phyloP scores from a whole-genome alignment of 2,888 invertebrate species.

The Drosophila birchii region DNA sequence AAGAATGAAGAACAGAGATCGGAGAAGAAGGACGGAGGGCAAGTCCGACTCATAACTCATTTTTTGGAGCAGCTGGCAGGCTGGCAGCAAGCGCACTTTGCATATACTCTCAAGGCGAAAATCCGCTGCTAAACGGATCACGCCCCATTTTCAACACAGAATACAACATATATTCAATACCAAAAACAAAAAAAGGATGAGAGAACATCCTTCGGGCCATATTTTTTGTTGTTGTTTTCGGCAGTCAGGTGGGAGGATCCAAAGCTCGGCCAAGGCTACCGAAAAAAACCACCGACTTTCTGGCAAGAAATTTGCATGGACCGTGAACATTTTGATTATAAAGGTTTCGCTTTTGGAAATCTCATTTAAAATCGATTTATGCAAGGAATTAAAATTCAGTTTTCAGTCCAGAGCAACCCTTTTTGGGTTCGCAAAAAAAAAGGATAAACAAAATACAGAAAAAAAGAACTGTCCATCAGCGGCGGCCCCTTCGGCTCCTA shows the following conservation, averaged over 20 bases:
- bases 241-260: constrained; percentile 52
- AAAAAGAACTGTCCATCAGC: constrained; percentile 65
- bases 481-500: constrained; percentile 32
- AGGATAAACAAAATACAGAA: neutral
- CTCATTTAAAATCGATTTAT: constrained; percentile 84
- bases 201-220: constrained; percentile 55
- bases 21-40: constrained; percentile 41
- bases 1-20: constrained; percentile 2
- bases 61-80: constrained; percentile 59
- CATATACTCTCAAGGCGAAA: constrained; percentile 74
- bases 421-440: constrained; percentile 6
- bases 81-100: constrained; percentile 70
- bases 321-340: constrained; percentile 67
- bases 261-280: constrained; percentile 65
- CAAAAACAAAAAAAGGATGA: constrained; percentile 7
- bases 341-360: constrained; percentile 52
- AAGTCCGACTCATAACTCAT: constrained; percentile 83
- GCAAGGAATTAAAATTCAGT: constrained; percentile 78
- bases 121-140: constrained; percentile 72
- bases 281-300: constrained; percentile 44
- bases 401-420: constrained; percentile 36
- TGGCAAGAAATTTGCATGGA: constrained; percentile 67
- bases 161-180: constrained; percentile 4
- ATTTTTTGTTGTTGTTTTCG: constrained; percentile 40
- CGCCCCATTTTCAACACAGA: constrained; percentile 83